Evolutionary conservation across 2,797 vertebrate species (phyloP).

Genomic region (Hippopotamyrus pictus): DNA sequence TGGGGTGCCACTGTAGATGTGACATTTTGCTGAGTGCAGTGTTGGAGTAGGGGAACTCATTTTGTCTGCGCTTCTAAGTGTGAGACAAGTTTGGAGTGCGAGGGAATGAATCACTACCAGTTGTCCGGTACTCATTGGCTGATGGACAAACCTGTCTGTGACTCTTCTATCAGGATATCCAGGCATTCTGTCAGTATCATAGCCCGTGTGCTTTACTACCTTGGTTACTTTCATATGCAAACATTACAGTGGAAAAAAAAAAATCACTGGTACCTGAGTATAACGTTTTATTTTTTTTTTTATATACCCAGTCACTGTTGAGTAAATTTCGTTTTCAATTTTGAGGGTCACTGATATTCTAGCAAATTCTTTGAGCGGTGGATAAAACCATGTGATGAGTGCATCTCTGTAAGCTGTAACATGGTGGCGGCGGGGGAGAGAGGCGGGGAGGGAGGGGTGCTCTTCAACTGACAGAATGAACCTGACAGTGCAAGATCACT

Average conservation of each 20-base stretch:
- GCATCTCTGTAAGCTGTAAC: neutral
- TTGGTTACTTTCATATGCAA: neutral
- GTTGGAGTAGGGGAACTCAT: neutral
- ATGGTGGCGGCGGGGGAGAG: neutral
- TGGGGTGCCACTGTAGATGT: conserved; percentile 2
- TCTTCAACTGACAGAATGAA: conserved; percentile 26
- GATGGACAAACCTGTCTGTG: neutral
- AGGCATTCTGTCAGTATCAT: neutral
- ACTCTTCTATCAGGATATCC: neutral
- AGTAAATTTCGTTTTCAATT: neutral
- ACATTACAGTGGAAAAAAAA: neutral
- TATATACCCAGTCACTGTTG: neutral
- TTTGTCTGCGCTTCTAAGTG: neutral
- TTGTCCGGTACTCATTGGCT: neutral
- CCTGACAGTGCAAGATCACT: conserved; percentile 23
- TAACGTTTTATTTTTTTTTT: neutral
- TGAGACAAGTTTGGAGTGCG: neutral
- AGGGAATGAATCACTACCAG: neutral
- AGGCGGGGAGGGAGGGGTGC: neutral
- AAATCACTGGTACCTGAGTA: neutral
- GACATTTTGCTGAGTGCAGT: conserved; percentile 4
- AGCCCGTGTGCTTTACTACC: neutral
- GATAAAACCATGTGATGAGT: neutral
- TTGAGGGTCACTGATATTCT: neutral
- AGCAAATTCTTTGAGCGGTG: neutral